Percentiles rank a stretch among this genome's conserved stretches.
Evolutionary conservation across 1,140 invertebrate species (phyloP).

Genomic region (Apocrypta bakeri): DNA sequence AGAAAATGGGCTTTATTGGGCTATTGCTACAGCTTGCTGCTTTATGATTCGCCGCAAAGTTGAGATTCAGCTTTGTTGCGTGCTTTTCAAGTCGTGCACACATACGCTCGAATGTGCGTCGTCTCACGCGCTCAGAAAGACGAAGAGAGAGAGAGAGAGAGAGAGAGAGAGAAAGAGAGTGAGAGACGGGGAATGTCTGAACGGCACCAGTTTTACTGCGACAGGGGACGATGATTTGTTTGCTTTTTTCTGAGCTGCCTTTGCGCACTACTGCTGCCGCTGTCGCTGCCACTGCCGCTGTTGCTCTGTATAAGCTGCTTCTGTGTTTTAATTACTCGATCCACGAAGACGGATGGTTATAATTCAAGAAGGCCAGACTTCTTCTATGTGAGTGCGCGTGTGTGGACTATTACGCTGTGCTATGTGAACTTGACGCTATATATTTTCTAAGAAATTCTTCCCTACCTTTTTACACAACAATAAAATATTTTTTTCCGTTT

Average conservation of each 20-base stretch:
- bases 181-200: not conserved
- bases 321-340: conserved; percentile 10
- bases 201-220: not conserved
- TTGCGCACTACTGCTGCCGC: too few relatives aligned
- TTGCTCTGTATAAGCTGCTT: not conserved
- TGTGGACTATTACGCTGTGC: not conserved
- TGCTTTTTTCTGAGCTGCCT: not conserved
- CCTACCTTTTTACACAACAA: too few relatives aligned
- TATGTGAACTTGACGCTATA: not conserved
- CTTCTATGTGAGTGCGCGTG: not conserved
- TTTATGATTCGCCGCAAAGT: not conserved
- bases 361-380: not conserved
- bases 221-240: conserved; percentile 1
- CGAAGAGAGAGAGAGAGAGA: not conserved
- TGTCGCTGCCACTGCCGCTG: not conserved
- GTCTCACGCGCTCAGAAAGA: not conserved
- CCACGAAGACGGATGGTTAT: not conserved
- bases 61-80: not conserved
- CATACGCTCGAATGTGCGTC: not conserved
- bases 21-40: not conserved
- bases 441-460: too few relatives aligned
- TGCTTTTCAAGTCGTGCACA: not conserved
- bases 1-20: conserved; percentile 1
- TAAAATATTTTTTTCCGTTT: too few relatives aligned
- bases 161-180: too few relatives aligned